Base-by-base conservation (phyloP, 1,140 invertebrate genomes). In the Euglossa dilemma region DNA sequence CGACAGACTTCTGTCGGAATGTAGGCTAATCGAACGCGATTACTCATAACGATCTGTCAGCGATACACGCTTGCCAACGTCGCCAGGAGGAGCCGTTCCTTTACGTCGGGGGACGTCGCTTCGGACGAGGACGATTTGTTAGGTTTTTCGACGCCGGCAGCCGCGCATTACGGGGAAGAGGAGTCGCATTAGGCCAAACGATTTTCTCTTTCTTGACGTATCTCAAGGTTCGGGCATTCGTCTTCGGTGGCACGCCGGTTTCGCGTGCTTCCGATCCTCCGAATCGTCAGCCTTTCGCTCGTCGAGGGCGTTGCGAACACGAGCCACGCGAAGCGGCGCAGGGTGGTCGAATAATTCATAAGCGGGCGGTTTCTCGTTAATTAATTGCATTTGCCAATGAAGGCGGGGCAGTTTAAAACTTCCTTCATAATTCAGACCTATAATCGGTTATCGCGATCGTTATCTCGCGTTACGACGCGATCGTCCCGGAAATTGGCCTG, bases 401-500 rank as follows among this genome's bases (percentile, higher is more conserved):
- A 84, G 78, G 84, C 84, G 77, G 73, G 74, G 67, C 83, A 73
- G 77, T 85, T 89, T 89, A 81, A 89, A 90, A 90, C 80, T 90
- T 87, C 61, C 78, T 81, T 87, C 88, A 89, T 89, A 89, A 89
- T 89, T 89, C 82, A 89, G 73, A 14, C 9, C 61, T 66, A 61
- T 89, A 89, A 89, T 89, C 88, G 85, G 84, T 89, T 89, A 89
- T 89, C 81, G 88, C 67, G 80, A 78, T 88, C 87, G 79, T 89
- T 89, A 88, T 87, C 72, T 75, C 64, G 56, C 70, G 71, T 85
- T 59, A 67, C 61, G 23, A 50, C 69, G 50, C 70, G 83, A 87
- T 87, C 82, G 67, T 52, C 61, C 59, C 59, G 79, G 69, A 81
- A 85, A 87, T 87, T 75, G 80, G 61, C 77, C 67, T 73, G 20